Evolutionary conservation across 2,888 invertebrate species (phyloP).

Genomic region (Abrostola tripartita): DNA sequence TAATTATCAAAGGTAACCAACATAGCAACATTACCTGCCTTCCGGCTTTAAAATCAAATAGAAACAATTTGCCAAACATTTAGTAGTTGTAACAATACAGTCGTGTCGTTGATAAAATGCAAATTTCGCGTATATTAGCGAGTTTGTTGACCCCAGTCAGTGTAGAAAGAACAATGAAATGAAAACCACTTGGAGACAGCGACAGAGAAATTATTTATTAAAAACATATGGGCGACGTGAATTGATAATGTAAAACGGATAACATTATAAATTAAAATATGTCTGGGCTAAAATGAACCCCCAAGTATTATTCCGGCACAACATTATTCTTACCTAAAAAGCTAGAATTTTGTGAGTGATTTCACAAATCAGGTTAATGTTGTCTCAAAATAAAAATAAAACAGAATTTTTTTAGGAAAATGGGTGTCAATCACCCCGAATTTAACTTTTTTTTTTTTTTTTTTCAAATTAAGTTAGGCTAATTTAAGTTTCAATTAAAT

Average conservation of each 20-base stretch:
- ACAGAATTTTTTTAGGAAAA: too few species aligned
- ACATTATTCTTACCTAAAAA: too few species aligned
- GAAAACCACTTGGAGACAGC: slow-evolving; percentile 41
- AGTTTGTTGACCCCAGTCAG: slow-evolving; percentile 43
- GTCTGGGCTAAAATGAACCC: background rate
- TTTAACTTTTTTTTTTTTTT: too few species aligned
- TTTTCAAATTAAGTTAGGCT: too few species aligned
- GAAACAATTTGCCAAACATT: slow-evolving; percentile 32
- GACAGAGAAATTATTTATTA: slow-evolving; percentile 10
- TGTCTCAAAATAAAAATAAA: too few species aligned
- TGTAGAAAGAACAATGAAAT: slow-evolving; percentile 51
- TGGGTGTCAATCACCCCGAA: too few species aligned
- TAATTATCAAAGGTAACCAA: too few species aligned
- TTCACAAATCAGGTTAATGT: too few species aligned
- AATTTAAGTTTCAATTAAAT: too few species aligned
- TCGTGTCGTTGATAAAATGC: slow-evolving; percentile 55
- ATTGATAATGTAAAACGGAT: slow-evolving; percentile 16
- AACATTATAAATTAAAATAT: background rate
- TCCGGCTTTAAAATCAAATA: background rate
- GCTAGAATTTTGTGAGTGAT: too few species aligned
- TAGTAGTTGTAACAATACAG: slow-evolving; percentile 43
- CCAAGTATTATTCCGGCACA: too few species aligned
- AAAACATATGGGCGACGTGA: slow-evolving; percentile 19
- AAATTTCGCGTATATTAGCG: slow-evolving; percentile 53
- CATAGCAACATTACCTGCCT: background rate